Evolutionary conservation across 2,888 invertebrate genomes (phyloP).

Genomic region (Magallana nippona): DNA sequence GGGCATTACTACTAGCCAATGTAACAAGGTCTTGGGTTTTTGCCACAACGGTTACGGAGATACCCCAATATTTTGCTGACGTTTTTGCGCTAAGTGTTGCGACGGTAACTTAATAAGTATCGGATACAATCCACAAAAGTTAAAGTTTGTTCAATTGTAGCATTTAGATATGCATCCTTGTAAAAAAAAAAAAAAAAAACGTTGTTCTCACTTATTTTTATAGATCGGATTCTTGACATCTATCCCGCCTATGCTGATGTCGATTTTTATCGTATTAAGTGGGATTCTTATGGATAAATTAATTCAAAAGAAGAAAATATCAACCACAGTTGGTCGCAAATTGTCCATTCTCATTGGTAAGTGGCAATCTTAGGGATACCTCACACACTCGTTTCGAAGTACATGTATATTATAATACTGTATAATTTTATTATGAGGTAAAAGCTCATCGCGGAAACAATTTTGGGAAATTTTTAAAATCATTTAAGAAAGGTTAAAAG

Average conservation of each 20-base stretch:
- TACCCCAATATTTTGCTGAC: slow-evolving; percentile 67
- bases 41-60: slow-evolving; percentile 65
- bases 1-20: slow-evolving; percentile 64
- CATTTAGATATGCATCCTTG: not conserved
- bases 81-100: slow-evolving; percentile 53
- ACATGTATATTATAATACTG: too few relatives aligned
- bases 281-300: slow-evolving; percentile 62
- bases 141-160: not conserved
- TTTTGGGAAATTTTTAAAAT: too few relatives aligned
- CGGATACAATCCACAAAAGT: too few relatives aligned
- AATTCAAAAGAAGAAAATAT: slow-evolving; percentile 52
- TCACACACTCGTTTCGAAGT: too few relatives aligned
- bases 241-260: slow-evolving; percentile 64
- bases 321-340: slow-evolving; percentile 62
- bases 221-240: slow-evolving; percentile 63
- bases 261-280: slow-evolving; percentile 60
- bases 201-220: too few relatives aligned
- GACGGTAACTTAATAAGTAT: not conserved
- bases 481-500: too few relatives aligned
- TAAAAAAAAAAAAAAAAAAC: too few relatives aligned
- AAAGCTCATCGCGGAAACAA: too few relatives aligned
- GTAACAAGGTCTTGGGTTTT: slow-evolving; percentile 70
- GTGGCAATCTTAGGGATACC: not conserved
- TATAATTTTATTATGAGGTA: too few relatives aligned
- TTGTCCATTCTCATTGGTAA: slow-evolving; percentile 62